Evolutionary conservation across 2,113 vertebrate genomes (phyloP), one percentile per base, ranked within the genome.

Genomic region (Malaclemys terrapin): DNA sequence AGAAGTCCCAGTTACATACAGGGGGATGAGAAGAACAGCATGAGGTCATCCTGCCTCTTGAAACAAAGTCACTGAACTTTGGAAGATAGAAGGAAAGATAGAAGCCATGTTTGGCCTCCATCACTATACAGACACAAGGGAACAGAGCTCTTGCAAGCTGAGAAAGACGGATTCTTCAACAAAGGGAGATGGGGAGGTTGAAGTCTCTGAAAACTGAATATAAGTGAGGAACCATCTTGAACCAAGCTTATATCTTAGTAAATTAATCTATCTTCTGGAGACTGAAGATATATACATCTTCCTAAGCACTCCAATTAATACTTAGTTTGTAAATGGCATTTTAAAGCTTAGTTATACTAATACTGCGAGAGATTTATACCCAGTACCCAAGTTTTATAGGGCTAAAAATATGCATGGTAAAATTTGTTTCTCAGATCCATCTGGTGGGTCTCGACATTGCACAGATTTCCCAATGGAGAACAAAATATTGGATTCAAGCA

Each of bases 231-330:
- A 65, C 7, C 31, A 65, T 65, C 31, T 65, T 65, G 29, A n/a
- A n/a, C 62, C 31, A 65, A 65, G 31, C 16, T 16, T 17, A 17
- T 69, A n/a, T 69, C 62, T n/a, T 69, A 69, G 17, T n/a, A 69
- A 84, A 62, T 80, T 97, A 97, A 95, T 95, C 96, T 93, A 95
- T 45, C 4, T 95, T 92, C 56, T 42, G 19, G 38, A 69, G 24
- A 92, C 38, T 87, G 13, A 1, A 93, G 49, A 25, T 83, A 80
- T 85, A 76, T 89, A 84, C 31, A 83, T 91, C 81, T 75, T 97
- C 80, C 79, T 97, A 85, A 96, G 24, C 78, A 91, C 88, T 16
- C 89, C 59, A 93, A 82, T 96, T 95, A 96, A 92, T 95, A 84
- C 27, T 87, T 84, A 42, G 20, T 85, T 93, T 93, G 27, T 59